phyloP scores from a whole-genome alignment of 2,113 vertebrate species.

The Gavia stellata region DNA sequence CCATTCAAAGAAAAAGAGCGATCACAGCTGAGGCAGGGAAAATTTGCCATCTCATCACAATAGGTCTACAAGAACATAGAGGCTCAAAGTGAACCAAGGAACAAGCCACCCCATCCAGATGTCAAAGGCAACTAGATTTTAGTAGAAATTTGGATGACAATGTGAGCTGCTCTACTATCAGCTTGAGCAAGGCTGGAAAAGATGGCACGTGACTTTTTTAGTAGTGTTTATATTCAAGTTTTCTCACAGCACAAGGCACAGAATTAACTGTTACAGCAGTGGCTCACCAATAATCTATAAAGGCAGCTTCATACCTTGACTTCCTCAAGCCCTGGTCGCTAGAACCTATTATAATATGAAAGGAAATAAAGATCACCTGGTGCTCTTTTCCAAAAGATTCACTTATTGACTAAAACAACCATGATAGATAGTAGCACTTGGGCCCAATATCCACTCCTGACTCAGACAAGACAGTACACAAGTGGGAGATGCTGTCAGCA shows the following conservation, averaged over 20 bases:
- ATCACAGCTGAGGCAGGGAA: neutral
- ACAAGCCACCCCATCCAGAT: neutral
- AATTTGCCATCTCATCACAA: neutral
- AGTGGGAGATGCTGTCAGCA: neutral
- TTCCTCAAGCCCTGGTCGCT: neutral
- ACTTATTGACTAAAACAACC: neutral
- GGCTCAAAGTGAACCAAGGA: neutral
- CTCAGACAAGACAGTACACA: neutral
- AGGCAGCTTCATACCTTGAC: neutral
- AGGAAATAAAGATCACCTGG: neutral
- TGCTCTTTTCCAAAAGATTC: neutral
- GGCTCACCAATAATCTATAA: neutral
- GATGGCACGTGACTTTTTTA: neutral
- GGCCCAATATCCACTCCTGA: neutral
- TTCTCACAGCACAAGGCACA: neutral
- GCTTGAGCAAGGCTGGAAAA: neutral
- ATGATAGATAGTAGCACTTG: rapidly evolving
- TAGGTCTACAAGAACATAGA: neutral
- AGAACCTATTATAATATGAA: neutral
- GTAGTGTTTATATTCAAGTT: neutral
- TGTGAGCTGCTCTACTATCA: neutral
- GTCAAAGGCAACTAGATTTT: neutral
- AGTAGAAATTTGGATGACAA: neutral
- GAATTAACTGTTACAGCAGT: neutral
- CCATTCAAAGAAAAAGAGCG: neutral